A percentile compares a stretch with the other conserved stretches of the same genome.
These are phyloP conservation scores for Apodemia duryi DNA, from an alignment of 2,888 invertebrate species.

Conservation along the genomic window DNA sequence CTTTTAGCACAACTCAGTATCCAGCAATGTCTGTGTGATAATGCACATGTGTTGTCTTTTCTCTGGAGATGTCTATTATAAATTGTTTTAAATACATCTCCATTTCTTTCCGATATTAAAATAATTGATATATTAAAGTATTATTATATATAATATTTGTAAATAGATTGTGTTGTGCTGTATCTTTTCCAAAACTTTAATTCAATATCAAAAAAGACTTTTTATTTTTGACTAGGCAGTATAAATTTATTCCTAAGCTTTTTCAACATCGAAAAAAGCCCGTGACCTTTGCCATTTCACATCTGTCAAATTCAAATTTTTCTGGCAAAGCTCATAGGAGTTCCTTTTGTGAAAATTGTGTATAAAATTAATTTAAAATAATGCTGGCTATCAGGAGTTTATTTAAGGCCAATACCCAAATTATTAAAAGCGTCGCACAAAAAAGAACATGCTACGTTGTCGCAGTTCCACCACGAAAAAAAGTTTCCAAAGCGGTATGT, in stretches of 20 bases:
- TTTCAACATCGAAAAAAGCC: not conserved
- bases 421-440: slow-evolving; percentile 54
- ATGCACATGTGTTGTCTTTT: too few species aligned
- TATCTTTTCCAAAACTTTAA: not conserved
- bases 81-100: too few species aligned
- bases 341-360: slow-evolving; percentile 20
- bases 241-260: not conserved
- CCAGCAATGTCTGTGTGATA: too few species aligned
- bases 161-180: not conserved
- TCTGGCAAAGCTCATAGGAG: slow-evolving; percentile 8
- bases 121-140: too few species aligned
- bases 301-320: not conserved
- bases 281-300: slow-evolving; percentile 18
- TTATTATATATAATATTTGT: too few species aligned
- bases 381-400: slow-evolving; percentile 58
- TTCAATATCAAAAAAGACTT: not conserved
- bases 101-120: too few species aligned
- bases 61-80: too few species aligned
- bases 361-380: slow-evolving; percentile 33
- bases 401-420: slow-evolving; percentile 45
- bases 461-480: slow-evolving; percentile 49
- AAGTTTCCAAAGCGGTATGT: slow-evolving; percentile 54
- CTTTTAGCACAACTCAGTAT: too few species aligned
- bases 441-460: slow-evolving; percentile 59
- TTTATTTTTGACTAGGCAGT: not conserved